Conservation (phyloP, 1,140 invertebrate species). For the Laupala kohalensis region DNA sequence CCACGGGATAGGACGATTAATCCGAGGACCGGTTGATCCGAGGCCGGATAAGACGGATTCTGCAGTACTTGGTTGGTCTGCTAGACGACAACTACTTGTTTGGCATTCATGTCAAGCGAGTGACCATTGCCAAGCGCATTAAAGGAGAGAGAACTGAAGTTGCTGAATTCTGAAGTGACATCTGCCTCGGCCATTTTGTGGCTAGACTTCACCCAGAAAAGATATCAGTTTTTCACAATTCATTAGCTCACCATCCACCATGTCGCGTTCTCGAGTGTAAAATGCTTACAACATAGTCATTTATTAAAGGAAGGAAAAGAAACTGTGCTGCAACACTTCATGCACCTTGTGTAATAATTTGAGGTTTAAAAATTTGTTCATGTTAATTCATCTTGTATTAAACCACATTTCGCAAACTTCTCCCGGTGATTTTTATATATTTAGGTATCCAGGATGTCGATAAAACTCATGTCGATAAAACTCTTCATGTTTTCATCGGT, state of each 20-base stretch:
- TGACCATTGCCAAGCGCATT: constrained; percentile 82
- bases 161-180: not conserved
- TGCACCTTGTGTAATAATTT: not conserved
- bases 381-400: not conserved
- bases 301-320: not conserved
- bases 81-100: constrained; percentile 92
- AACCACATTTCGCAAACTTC: not conserved
- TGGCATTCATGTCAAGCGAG: constrained; percentile 86
- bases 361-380: not conserved
- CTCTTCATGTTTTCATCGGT: not conserved
- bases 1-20: too few species aligned
- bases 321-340: not conserved
- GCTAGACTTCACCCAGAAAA: not conserved
- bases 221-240: not conserved
- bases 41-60: too few species aligned
- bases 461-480: too few species aligned
- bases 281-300: not conserved
- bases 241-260: not conserved
- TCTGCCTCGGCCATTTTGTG: not conserved
- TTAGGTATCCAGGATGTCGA: not conserved
- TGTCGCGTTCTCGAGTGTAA: not conserved
- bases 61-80: constrained; percentile 75
- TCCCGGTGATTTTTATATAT: not conserved
- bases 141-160: constrained; percentile 66
- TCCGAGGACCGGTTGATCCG: too few species aligned